phyloP scores from a whole-genome alignment of 2,113 vertebrate genomes.

The Numida meleagris region DNA sequence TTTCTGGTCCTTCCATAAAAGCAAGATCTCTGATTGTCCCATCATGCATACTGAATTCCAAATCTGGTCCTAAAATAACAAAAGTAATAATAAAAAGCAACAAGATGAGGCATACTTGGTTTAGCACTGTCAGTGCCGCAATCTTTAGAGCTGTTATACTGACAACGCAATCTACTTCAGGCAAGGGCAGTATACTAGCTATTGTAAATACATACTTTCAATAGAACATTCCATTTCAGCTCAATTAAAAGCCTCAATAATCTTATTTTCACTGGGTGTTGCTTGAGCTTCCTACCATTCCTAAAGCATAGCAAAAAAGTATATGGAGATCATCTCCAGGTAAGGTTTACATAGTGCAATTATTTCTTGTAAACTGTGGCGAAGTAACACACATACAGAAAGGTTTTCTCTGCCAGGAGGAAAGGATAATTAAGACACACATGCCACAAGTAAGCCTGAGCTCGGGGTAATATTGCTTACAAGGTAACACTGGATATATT shows the following conservation, averaged over 20 bases:
- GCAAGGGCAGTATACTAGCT: background rate
- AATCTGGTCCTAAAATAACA: conserved; percentile 87
- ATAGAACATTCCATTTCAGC: background rate
- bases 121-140: background rate
- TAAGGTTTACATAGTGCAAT: background rate
- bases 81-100: background rate
- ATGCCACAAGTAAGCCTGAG: background rate
- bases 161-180: background rate
- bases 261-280: background rate
- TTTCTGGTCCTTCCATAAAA: conserved; percentile 98
- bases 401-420: background rate
- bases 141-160: background rate
- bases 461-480: background rate
- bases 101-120: background rate
- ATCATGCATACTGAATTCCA: conserved; percentile 98
- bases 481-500: no score
- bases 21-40: conserved; percentile 98
- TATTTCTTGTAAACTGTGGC: background rate
- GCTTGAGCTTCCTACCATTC: background rate
- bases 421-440: background rate
- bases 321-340: background rate
- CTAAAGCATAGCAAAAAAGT: background rate
- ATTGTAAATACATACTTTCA: background rate
- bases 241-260: background rate
- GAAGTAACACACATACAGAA: background rate